Evolutionary conservation across 2,888 invertebrate species (phyloP), one percentile per base, ranked within the genome.

Genomic region (Tenthredo mesomela): DNA sequence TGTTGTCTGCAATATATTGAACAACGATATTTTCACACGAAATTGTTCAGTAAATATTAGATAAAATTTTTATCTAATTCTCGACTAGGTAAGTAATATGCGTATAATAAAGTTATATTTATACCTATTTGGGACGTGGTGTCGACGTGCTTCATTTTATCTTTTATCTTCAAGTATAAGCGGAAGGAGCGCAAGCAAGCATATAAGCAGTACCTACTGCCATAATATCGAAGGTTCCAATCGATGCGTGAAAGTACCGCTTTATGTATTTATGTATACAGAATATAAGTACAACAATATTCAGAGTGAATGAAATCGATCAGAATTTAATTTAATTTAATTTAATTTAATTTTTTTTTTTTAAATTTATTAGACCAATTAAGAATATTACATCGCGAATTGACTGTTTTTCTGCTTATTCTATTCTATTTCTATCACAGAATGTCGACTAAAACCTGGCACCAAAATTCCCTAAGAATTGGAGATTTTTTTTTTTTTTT

Each of bases 241-340:
- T 70, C 70, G 70, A 70, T 40, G 70, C 70, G n/a, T 70, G 70
- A 70, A 70, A 70, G 70, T 70, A 70, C 7, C 70, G 37, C 70
- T 70, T 37, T 70, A 29, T 29, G 29, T 50, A n/a, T 21, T 9
- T 70, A 70, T 70, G 12, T 2, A 70, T 2, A 70, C 25, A 29
- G 29, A 2, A 29, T 29, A 29, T 29, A 29, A 29, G 29, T 29
- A 29, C 29, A 29, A 29, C 2, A 29, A 29, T 1, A 29, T 29
- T 29, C 29, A 29, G 29, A 29, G 29, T 29, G 29, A 29, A 29
- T 29, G 2, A 29, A 29, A 29, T 29, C 29, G 29, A 29, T 29
- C 1, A 29, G 29, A 29, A 29, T 29, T 29, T 29, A 29, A 29
- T 29, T 29, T 29, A n/a, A n/a, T 29, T 29, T 2, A n/a, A n/a